Conservation (phyloP, 2,797 vertebrate species). For the Gephyroberyx darwinii region DNA sequence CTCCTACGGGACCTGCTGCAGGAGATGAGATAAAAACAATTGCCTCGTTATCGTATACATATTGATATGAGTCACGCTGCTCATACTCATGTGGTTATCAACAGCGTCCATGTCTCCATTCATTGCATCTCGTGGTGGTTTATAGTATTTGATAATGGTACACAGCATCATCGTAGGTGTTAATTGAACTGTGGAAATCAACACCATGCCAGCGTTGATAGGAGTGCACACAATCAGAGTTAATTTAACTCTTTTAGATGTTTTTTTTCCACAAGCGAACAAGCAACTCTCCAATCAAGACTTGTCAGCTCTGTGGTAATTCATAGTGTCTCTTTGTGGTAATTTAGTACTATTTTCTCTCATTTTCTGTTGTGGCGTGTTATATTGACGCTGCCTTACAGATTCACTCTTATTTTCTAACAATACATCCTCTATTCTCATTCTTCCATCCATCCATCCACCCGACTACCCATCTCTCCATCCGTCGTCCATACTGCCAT, state of each 20-base stretch:
- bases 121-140: not conserved
- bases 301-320: not conserved
- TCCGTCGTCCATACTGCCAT: too few species aligned
- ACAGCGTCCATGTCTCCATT: not conserved
- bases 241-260: too few species aligned
- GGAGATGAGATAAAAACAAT: conserved; percentile 24
- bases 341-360: not conserved
- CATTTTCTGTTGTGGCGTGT: not conserved
- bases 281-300: too few species aligned
- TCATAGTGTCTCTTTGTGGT: too few species aligned
- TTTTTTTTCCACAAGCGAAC: too few species aligned
- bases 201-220: too few species aligned
- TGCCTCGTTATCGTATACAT: conserved; percentile 30
- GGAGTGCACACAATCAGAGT: too few species aligned
- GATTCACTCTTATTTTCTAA: not conserved
- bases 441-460: not conserved
- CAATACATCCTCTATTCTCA: not conserved
- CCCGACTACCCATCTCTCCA: not conserved
- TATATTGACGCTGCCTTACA: too few species aligned
- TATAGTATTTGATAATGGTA: too few species aligned
- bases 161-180: too few species aligned
- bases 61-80: conserved; percentile 21
- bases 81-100: conserved; percentile 16
- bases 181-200: too few species aligned
- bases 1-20: not conserved